phyloP scores from a whole-genome alignment of 2,797 vertebrate genomes.

The Chrosomus eos region DNA sequence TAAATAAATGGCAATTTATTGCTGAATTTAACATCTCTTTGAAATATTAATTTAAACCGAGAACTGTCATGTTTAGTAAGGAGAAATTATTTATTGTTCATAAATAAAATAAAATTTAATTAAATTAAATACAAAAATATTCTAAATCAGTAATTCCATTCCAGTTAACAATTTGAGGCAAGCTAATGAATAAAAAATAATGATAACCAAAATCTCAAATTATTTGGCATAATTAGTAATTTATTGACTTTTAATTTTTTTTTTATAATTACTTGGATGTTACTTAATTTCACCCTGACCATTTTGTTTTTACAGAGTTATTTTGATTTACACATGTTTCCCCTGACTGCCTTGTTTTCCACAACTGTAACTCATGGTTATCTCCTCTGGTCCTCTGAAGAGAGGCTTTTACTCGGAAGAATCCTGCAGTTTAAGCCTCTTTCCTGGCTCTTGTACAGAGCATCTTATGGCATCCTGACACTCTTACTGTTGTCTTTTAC shows the following conservation, averaged over 20 bases:
- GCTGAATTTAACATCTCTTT: neutral
- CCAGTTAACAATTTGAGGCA: neutral
- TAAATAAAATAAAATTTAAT: neutral
- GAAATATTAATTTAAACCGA: neutral
- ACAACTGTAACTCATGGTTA: conserved; percentile 49
- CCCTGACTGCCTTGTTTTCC: neutral
- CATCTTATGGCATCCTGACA: neutral
- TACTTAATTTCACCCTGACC: neutral
- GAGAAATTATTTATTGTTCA: too few species aligned
- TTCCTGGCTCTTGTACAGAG: conserved; percentile 16
- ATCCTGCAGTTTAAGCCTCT: conserved; percentile 3
- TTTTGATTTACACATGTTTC: conserved; percentile 21
- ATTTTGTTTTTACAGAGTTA: neutral
- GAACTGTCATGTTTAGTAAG: neutral
- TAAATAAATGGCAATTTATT: too few species aligned
- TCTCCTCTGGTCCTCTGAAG: conserved; percentile 52
- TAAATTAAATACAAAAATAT: neutral
- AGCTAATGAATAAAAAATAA: neutral
- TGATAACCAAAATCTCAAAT: neutral
- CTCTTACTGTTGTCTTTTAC: neutral
- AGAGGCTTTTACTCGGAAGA: conserved; percentile 20
- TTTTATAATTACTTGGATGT: neutral
- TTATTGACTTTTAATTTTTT: neutral
- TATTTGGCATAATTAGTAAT: neutral
- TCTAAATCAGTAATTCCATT: neutral